A percentile compares a stretch with the other conserved stretches of the same genome.
Evolutionary conservation across 1,140 invertebrate genomes (phyloP).

Genomic region (Bombus sibiricus): DNA sequence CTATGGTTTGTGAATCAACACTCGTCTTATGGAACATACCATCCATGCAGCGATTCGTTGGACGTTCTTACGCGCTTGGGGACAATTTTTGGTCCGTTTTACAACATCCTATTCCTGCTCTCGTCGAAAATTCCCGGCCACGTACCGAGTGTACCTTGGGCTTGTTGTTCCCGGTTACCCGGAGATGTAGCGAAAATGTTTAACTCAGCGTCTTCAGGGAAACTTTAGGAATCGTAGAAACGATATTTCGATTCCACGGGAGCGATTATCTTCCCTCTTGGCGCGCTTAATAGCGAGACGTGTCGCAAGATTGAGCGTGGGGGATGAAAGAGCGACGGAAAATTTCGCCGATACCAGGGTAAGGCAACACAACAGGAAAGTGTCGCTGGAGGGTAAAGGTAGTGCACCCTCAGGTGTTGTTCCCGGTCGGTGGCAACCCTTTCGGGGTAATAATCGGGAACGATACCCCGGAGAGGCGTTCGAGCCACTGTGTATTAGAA

Average conservation of each 20-base stretch:
- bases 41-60: neutral
- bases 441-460: conserved; percentile 81
- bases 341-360: conserved; percentile 14
- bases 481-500: conserved; percentile 75
- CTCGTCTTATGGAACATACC: neutral
- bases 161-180: neutral
- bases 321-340: conserved; percentile 53
- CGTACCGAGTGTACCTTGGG: neutral
- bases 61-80: neutral
- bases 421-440: conserved; percentile 75
- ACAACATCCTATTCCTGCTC: neutral
- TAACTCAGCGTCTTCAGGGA: neutral
- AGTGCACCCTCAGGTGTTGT: conserved; percentile 80
- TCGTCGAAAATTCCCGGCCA: neutral
- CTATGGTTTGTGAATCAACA: neutral
- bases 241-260: neutral
- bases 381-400: conserved; percentile 52
- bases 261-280: neutral
- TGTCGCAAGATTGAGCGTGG: conserved; percentile 30
- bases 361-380: neutral
- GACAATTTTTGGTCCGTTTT: neutral
- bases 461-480: conserved; percentile 78
- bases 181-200: neutral
- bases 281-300: neutral
- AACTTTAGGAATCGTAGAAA: neutral